Evolutionary conservation across 1,140 invertebrate genomes (phyloP).

Genomic region (Mylabris phalerata): DNA sequence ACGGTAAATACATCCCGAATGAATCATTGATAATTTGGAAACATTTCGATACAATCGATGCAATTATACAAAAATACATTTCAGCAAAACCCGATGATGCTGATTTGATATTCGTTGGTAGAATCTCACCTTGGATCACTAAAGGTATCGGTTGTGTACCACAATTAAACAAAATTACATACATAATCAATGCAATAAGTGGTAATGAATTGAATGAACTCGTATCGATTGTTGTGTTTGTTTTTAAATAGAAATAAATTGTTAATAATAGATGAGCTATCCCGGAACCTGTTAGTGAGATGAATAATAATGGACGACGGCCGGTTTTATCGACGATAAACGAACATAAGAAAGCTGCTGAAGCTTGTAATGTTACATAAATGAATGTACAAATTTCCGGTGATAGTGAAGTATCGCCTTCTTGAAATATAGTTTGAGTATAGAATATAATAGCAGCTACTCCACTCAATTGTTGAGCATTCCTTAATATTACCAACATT

Average conservation of each 20-base stretch:
- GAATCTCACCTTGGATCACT: constrained; percentile 63
- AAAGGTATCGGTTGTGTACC: constrained; percentile 63
- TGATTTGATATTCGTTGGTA: constrained; percentile 61
- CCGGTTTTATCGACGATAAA: constrained; percentile 63
- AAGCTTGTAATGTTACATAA: constrained; percentile 56
- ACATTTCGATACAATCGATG: constrained; percentile 64
- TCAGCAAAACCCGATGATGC: constrained; percentile 60
- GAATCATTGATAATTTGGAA: constrained; percentile 54
- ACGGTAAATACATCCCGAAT: constrained; percentile 59
- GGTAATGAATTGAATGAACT: constrained; percentile 49
- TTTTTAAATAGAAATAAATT: constrained; percentile 43
- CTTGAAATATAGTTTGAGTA: constrained; percentile 61
- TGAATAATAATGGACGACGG: constrained; percentile 57
- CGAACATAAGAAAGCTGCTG: constrained; percentile 53
- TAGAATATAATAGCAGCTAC: constrained; percentile 66
- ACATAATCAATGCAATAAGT: constrained; percentile 55
- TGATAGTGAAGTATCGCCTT: constrained; percentile 43
- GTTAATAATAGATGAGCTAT: constrained; percentile 48
- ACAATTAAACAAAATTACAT: constrained; percentile 59
- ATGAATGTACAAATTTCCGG: constrained; percentile 43
- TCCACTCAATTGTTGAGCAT: constrained; percentile 66
- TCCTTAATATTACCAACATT: constrained; percentile 55
- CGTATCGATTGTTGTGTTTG: not conserved
- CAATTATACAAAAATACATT: constrained; percentile 59
- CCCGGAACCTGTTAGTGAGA: constrained; percentile 50